Base-by-base conservation (phyloP, 1,140 invertebrate genomes). In the Sinonovacula constricta region DNA sequence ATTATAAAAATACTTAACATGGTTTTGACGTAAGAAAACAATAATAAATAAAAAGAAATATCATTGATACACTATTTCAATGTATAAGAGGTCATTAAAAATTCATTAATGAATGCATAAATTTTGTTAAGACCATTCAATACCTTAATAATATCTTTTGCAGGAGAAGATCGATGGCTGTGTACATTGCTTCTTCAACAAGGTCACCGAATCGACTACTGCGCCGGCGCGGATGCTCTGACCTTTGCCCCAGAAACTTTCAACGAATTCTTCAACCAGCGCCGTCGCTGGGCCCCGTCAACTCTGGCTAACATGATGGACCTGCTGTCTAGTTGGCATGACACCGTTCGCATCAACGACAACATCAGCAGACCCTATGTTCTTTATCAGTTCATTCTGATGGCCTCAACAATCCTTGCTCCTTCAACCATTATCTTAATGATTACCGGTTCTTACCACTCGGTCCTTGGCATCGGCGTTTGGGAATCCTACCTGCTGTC, bases 371-470 rank as follows among this genome's bases (percentile, higher is more conserved):
- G 92, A 14, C 93, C 92, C 28, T 94, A 93, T 79, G 92, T 94
- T 68, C 71, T 91, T 3, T 91, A 90, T 74, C 89, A 92, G 85
- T 90, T 90, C n/a, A 86, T 93, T 79, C 90, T 97, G 89, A 97
- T 97, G 95, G 95, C 95, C 65, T 96, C 96, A 86, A 97, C 96
- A 0, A 96, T 97, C 85, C 92, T 97, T 76, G 96, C 96, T n/a
- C 96, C 96, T 18, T 96, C 88, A 33, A 97, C 96, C 49, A 97
- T 97, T 91, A 97, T 97, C 88, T 95, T 98, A 93, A 98, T 98
- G 97, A 96, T 98, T 93, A 96, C 98, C 88, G 96, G 97, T 90
- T 96, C 96, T 80, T 98, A 97, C 86, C 96, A 97, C 80, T 95
- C 96, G 22, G 96, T 96, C 79, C 96, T 97, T 86, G 93, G 95